A percentile compares a stretch with the other conserved stretches of the same genome.
Conservation (phyloP, 2,797 vertebrate genomes). For the Melanotaenia nigrans region DNA sequence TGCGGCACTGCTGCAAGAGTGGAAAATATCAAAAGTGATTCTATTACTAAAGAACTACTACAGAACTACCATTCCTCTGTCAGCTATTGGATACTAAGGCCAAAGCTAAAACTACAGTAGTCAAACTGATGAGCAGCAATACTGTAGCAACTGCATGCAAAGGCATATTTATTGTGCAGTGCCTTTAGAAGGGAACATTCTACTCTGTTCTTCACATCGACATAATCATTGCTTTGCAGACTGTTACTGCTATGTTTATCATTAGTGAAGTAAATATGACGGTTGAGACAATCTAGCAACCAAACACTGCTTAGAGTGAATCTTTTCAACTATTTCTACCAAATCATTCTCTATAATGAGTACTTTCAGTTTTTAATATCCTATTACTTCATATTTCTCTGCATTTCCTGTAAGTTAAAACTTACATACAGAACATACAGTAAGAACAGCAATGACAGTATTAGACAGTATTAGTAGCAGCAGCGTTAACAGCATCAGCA, state of each 20-base stretch:
- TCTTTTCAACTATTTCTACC: background rate
- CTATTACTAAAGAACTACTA: background rate
- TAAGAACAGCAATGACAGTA: background rate
- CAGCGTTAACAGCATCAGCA: constrained; percentile 1
- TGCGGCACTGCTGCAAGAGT: background rate
- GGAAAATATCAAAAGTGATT: constrained; percentile 10
- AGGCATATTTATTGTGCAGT: background rate
- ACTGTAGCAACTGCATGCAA: too few species aligned
- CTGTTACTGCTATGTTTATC: background rate
- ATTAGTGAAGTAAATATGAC: background rate
- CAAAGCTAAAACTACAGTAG: too few species aligned
- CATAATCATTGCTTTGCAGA: background rate
- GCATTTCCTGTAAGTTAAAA: background rate
- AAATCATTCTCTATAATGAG: background rate
- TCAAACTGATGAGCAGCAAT: background rate
- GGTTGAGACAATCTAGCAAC: background rate
- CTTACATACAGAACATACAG: background rate
- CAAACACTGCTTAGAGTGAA: background rate
- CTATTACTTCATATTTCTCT: background rate
- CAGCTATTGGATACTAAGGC: too few species aligned
- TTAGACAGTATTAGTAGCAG: constrained; percentile 2
- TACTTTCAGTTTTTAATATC: too few species aligned
- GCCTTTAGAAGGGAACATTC: background rate
- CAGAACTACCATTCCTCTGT: background rate
- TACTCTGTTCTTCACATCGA: background rate